Conservation (phyloP, 2,888 invertebrate genomes). For the Buathra laborator region DNA sequence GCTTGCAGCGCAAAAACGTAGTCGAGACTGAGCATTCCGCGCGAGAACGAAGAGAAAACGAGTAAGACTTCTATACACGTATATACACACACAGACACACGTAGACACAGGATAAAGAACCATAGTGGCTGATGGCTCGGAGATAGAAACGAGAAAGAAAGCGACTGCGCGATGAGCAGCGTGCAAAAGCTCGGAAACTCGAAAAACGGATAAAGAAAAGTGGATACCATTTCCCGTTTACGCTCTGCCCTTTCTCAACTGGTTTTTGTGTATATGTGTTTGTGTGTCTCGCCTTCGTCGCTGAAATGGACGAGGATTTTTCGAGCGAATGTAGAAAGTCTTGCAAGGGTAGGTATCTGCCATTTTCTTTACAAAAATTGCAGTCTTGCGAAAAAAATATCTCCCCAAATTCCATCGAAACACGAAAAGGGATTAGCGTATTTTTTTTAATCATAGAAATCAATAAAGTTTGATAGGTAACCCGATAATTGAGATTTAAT, state of each 20-base stretch:
- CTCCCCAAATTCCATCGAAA: background rate
- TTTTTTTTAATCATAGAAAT: too few species aligned
- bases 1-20: slow-evolving; percentile 65
- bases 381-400: background rate
- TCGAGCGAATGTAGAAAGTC: background rate
- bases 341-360: too few species aligned
- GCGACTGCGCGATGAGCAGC: slow-evolving; percentile 40
- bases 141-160: slow-evolving; percentile 45
- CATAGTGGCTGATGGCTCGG: slow-evolving; percentile 18
- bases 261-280: background rate
- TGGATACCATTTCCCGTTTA: slow-evolving; percentile 67
- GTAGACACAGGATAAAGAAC: slow-evolving; percentile 10
- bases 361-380: background rate
- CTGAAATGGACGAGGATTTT: background rate
- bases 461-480: too few species aligned
- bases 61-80: slow-evolving; percentile 11
- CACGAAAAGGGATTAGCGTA: too few species aligned
- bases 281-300: slow-evolving; percentile 15
- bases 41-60: slow-evolving; percentile 48
- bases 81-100: slow-evolving; percentile 18
- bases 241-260: slow-evolving; percentile 38
- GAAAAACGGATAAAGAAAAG: slow-evolving; percentile 52
- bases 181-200: slow-evolving; percentile 34
- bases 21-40: slow-evolving; percentile 43
- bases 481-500: too few species aligned